Percentiles rank a stretch among this genome's conserved stretches.
Evolutionary conservation across 2,113 vertebrate species (phyloP).

Genomic region (Colinus virginianus): DNA sequence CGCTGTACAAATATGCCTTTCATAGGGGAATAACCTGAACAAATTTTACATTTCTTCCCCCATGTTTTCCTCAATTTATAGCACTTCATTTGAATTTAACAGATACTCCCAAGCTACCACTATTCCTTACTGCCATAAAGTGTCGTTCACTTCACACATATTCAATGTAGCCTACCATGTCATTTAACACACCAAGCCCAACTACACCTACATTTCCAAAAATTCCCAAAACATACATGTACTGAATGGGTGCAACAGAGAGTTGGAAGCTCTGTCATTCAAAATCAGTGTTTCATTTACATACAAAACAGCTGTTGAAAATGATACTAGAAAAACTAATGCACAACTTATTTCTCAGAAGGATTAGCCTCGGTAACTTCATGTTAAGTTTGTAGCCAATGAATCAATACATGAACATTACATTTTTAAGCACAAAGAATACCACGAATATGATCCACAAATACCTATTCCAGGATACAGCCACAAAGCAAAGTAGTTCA

Average conservation of each 20-base stretch:
- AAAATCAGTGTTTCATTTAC: background rate
- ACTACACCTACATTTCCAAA: background rate
- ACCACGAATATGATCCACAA: background rate
- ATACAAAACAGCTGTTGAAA: background rate
- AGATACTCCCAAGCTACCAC: background rate
- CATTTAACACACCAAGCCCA: background rate
- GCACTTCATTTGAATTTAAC: background rate
- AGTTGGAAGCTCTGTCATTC: background rate
- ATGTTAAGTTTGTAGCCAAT: background rate
- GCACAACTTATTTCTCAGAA: background rate
- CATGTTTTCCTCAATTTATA: background rate
- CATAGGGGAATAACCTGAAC: background rate
- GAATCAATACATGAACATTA: background rate
- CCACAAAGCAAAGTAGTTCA: background rate
- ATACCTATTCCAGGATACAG: background rate
- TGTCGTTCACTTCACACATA: background rate
- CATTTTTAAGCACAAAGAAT: background rate
- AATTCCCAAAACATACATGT: background rate
- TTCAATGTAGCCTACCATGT: background rate
- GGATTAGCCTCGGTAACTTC: background rate
- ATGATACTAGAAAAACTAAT: background rate
- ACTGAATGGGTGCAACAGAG: background rate
- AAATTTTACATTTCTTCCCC: background rate
- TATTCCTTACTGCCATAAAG: background rate
- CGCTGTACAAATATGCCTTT: no score